Conservation (phyloP, 2,888 invertebrate species). For the Phytoseiulus persimilis region DNA sequence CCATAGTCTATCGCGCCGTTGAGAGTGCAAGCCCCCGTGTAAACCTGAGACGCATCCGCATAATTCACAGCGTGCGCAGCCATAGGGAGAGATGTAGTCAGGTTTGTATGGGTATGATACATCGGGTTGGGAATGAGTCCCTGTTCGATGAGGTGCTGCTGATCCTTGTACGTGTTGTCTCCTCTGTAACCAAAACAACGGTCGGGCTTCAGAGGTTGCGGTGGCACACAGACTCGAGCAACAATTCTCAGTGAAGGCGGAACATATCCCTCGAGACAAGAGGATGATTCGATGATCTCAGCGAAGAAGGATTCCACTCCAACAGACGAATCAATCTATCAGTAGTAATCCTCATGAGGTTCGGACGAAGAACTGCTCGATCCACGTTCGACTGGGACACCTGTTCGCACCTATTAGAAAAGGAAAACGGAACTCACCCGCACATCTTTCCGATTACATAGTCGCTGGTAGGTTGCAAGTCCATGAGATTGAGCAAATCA, state of each 20-base stretch:
- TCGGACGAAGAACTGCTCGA: no score
- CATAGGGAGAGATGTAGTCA: neutral
- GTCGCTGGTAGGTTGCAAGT: conserved; percentile 28
- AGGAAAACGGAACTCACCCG: neutral
- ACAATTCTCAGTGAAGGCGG: no score
- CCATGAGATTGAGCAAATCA: conserved; percentile 16
- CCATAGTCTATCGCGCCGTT: neutral
- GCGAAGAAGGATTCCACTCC: no score
- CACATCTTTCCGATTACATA: conserved; percentile 34
- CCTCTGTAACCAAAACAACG: conserved; percentile 25
- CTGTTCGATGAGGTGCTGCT: conserved; percentile 49
- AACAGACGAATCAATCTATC: no score
- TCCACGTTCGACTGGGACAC: no score
- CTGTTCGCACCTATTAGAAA: no score
- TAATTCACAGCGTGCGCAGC: neutral
- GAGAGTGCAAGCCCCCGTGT: neutral
- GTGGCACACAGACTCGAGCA: no score
- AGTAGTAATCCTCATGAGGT: no score
- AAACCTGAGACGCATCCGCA: neutral
- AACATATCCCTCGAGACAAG: no score
- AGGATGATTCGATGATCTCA: no score
- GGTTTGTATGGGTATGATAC: conserved; percentile 46
- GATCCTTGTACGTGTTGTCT: conserved; percentile 15
- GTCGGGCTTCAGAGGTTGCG: no score
- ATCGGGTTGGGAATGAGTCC: conserved; percentile 52